Base-by-base conservation (phyloP, 2,888 invertebrate genomes). In the Protonemura montana region DNA sequence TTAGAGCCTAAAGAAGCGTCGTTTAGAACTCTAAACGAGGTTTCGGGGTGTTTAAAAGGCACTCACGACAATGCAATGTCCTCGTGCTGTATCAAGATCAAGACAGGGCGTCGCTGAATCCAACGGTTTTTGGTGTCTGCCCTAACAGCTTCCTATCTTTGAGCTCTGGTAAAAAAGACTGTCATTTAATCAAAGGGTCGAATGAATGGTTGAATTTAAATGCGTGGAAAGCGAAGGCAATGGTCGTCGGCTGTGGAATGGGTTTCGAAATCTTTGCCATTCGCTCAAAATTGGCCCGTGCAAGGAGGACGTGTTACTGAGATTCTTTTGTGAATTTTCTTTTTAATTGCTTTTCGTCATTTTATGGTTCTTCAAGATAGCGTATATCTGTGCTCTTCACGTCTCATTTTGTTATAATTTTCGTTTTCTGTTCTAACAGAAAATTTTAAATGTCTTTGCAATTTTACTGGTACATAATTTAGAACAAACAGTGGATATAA, bases 31-130 rank as follows among this genome's bases (percentile, higher is more conserved):
- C 59, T 59, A 59, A 59, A 59, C 59, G 59, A 59, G 59, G 59
- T 59, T 59, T 59, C 59, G 7, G 21, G 59, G 59, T 59, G 16
- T 21, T 59, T 59, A 59, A 59, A 59, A 59, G 59, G 59, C 59
- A 59, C 59, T 59, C 59, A 10, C 59, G 59, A 59, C 59, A 59
- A 59, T 59, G 59, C 59, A 59, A 59, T 59, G 59, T 59, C 59
- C 59, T 59, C 59, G 21, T 35, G n/a, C 59, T 59, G 59, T 59
- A 59, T 59, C 59, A 59, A 59, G 59, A 59, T 59, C 59, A 21
- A 21, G 59, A 59, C 59, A 21, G 59, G 59, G 59, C 59, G 59
- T 59, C 59, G 59, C 59, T 59, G 59, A 10, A 16, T 59, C 21
- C 59, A 59, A 59, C 21, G 59, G 59, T 59, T 59, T n/a, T 59